phyloP scores from a whole-genome alignment of 2,797 vertebrate genomes.

The Phalanger gymnotis region DNA sequence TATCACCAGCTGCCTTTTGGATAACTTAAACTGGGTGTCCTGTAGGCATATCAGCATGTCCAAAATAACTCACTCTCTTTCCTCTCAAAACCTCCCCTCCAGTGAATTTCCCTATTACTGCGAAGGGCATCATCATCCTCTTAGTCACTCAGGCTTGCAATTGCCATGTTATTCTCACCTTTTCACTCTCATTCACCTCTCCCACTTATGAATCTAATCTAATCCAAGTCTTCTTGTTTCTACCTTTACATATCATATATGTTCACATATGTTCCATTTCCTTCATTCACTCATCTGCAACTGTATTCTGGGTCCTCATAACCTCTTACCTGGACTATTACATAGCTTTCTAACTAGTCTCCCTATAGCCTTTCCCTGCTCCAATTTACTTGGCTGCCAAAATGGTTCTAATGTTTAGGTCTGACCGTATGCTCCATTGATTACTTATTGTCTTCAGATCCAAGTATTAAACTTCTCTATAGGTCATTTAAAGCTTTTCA shows the following conservation, averaged over 20 bases:
- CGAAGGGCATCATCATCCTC: background rate
- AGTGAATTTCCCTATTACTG: background rate
- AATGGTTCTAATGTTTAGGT: too few species aligned
- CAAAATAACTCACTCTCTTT: background rate
- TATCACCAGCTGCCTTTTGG: background rate
- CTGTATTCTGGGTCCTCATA: background rate
- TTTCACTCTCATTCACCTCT: background rate
- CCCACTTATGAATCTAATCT: background rate
- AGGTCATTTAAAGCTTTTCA: background rate
- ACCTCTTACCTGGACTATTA: background rate
- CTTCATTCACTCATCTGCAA: background rate
- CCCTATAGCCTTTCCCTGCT: background rate
- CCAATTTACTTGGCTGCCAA: background rate
- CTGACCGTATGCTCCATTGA: too few species aligned
- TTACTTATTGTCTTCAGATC: background rate
- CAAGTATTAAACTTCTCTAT: background rate
- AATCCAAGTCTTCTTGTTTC: background rate
- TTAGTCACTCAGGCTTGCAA: background rate
- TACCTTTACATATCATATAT: background rate
- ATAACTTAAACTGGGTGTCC: background rate
- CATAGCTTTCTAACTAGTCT: background rate
- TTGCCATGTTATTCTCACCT: background rate
- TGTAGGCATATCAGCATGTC: background rate
- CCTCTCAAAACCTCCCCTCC: background rate
- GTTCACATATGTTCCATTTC: background rate